Percentiles rank a stretch among this genome's conserved stretches.
Conservation (phyloP, 2,888 invertebrate species). For the Caenorhabditis sinica region DNA sequence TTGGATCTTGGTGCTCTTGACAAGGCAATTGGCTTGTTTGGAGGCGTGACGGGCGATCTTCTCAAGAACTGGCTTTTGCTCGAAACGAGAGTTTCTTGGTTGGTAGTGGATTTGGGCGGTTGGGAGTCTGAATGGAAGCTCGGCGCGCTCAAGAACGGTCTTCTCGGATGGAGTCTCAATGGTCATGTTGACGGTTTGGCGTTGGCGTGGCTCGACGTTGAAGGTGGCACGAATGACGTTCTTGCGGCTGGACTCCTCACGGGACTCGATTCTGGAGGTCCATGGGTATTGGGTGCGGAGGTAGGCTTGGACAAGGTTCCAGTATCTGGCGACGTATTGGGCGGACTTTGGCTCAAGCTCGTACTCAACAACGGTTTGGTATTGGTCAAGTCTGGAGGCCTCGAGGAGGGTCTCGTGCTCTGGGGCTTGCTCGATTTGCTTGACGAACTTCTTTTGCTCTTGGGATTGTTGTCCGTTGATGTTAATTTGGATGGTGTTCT, state of each 20-base stretch:
- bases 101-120: conserved; percentile 65
- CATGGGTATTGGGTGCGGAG: conserved; percentile 58
- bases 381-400: conserved; percentile 73
- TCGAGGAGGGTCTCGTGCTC: conserved; percentile 69
- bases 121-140: conserved; percentile 68
- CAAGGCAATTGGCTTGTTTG: conserved; percentile 67
- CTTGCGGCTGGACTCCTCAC: conserved; percentile 50
- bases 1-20: conserved; percentile 66
- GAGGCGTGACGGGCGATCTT: conserved; percentile 49
- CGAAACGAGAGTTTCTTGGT: conserved; percentile 43
- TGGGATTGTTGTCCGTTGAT: conserved; percentile 68
- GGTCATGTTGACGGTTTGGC: conserved; percentile 69
- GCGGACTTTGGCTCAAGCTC: conserved; percentile 61
- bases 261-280: conserved; percentile 51
- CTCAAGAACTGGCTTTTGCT: conserved; percentile 59
- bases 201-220: conserved; percentile 67
- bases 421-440: conserved; percentile 64
- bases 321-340: conserved; percentile 52
- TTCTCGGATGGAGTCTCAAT: conserved; percentile 64
- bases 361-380: conserved; percentile 68
- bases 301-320: conserved; percentile 58
- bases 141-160: conserved; percentile 57
- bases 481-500: conserved; percentile 66
- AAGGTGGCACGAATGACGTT: conserved; percentile 69
- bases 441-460: conserved; percentile 72